Base-by-base conservation (phyloP, 2,888 invertebrate genomes). In the Diloba caeruleocephala region DNA sequence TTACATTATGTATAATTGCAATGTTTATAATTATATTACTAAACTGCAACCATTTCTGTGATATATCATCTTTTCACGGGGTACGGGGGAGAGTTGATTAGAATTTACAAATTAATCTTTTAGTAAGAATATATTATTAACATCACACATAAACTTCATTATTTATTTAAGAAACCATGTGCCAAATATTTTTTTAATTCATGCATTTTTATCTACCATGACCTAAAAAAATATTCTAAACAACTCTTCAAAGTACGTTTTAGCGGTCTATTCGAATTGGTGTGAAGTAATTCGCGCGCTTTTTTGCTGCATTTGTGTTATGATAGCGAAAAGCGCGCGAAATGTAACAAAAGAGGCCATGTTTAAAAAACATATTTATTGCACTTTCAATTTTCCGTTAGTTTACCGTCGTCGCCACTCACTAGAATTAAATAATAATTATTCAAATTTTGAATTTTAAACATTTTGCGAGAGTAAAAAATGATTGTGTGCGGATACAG, bases 381-480 rank as follows among this genome's bases (percentile, higher is more conserved):
- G 89, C 89, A 90, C 89, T 87, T 84, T 86, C 72, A 71, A 80
- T 80, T 74, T 21, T 72, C 72, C 79, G 78, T 69, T 70, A 71
- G 64, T 70, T 46, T 80, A 79, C 78, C 78, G 63, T 84, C 74
- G 73, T 85, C 81, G 82, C 84, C 81, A 84, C 79, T 85, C 83
- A 82, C 81, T 85, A 82, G 83, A 54, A 58, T 67, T 74, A 75
- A 74, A 73, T 74, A 71, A 72, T 68, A 64, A 76, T 76, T 79
- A 81, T 78, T 75, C 77, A 79, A 67, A 74, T 82, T 77, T 85
- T 83, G 59, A 81, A 86, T 84, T 88, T 84, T 82, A 87, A 85
- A 77, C 79, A 78, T 76, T 81, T 84, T 79, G 77, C 63, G 72
- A 74, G 60, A 36, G 37, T 61, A 71, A 63, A 42, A 37, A 33